Conservation (phyloP, 2,797 vertebrate genomes). For the Dendrocincla fuliginosa region DNA sequence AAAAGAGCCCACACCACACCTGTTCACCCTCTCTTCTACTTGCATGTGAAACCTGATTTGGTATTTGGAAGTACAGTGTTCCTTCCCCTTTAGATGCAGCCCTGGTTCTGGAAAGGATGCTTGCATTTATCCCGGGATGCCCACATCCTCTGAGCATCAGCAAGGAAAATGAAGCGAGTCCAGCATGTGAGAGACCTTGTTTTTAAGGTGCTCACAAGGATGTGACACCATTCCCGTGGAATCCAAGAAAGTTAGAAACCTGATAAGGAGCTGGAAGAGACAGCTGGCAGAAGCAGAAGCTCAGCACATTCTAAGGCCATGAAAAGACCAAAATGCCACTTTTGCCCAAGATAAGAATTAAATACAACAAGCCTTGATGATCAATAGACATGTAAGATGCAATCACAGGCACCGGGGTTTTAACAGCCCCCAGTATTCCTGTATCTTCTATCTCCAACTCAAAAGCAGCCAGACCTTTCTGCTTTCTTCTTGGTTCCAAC, state of each 20-base stretch:
- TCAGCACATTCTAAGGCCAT: not conserved
- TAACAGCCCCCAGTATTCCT: not conserved
- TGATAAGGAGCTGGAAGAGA: not conserved
- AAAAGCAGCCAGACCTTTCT: not conserved
- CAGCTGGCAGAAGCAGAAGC: not conserved
- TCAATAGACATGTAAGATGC: not conserved
- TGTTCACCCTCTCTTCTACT: not conserved
- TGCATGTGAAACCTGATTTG: not conserved
- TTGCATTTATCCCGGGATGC: not conserved
- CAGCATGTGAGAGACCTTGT: not conserved
- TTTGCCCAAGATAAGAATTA: not conserved
- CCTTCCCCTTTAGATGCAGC: not conserved
- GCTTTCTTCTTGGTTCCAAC: not conserved
- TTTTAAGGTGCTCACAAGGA: not conserved
- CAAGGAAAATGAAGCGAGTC: not conserved
- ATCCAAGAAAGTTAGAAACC: not conserved
- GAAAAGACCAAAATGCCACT: not conserved
- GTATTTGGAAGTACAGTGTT: not conserved
- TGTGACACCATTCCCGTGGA: not conserved
- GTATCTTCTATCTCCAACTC: not conserved
- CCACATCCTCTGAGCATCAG: not conserved
- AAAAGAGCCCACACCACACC: not conserved
- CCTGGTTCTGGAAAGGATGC: not conserved
- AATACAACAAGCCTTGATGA: not conserved
- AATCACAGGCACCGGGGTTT: not conserved